These are phyloP conservation scores for Phrynocephalus vlangalii DNA, from an alignment of 2,797 vertebrate genomes.

Conservation along the genomic window DNA sequence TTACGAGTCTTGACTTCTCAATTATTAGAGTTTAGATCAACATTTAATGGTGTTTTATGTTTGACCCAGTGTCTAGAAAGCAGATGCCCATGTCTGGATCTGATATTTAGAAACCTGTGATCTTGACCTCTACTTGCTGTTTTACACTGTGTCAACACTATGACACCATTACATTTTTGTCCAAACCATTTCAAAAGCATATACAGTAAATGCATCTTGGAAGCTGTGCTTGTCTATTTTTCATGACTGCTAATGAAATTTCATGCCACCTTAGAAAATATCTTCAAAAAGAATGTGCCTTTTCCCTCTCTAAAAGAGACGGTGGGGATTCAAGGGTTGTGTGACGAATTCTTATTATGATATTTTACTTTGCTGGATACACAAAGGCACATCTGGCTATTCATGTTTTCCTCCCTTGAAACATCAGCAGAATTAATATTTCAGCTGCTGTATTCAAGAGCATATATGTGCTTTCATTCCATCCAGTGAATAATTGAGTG, in stretches of 20 bases:
- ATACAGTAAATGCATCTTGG: constrained; percentile 16
- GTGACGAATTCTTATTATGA: constrained; percentile 9
- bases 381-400: neutral
- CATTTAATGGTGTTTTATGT: neutral
- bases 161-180: neutral
- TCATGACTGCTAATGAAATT: neutral
- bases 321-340: neutral
- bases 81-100: neutral
- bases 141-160: constrained; percentile 12
- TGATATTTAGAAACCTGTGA: constrained; percentile 5
- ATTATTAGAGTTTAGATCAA: neutral
- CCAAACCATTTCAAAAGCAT: constrained; percentile 17
- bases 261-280: constrained; percentile 1
- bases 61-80: neutral
- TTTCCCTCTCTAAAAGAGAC: neutral
- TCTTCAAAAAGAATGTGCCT: neutral
- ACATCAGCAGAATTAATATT: constrained; percentile 8
- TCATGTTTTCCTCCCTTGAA: neutral
- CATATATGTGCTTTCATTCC: neutral
- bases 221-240: neutral
- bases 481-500: constrained; percentile 13
- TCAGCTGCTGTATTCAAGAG: constrained; percentile 4
- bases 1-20: neutral
- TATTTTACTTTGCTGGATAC: neutral
- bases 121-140: neutral